Evolutionary conservation across 1,140 invertebrate species (phyloP).

Genomic region (Saccostrea glomerata): DNA sequence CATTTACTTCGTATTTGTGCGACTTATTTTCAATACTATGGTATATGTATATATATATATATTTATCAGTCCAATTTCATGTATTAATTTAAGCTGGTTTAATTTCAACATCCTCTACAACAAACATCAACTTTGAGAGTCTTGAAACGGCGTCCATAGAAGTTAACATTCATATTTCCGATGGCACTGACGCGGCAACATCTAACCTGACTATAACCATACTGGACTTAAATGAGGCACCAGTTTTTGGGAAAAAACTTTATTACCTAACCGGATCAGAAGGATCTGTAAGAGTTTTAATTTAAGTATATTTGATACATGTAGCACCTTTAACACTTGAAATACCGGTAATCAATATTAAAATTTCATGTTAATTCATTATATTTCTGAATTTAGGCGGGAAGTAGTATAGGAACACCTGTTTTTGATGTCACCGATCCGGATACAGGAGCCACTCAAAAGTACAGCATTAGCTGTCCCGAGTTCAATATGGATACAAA

Average conservation of each 20-base stretch:
- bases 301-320: not conserved
- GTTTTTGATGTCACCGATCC: conserved; percentile 45
- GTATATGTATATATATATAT: too few species aligned
- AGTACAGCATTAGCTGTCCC: conserved; percentile 39
- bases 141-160: not conserved
- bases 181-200: conserved; percentile 34
- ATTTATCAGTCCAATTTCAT: not conserved
- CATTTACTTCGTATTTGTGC: too few species aligned
- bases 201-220: conserved; percentile 40
- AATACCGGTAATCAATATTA: too few species aligned
- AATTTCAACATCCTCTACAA: conserved; percentile 32
- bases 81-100: conserved; percentile 15
- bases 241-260: conserved; percentile 26
- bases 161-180: conserved; percentile 38
- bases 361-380: too few species aligned
- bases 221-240: conserved; percentile 55
- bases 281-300: conserved; percentile 38
- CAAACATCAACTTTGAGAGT: conserved; percentile 43
- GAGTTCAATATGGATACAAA: conserved; percentile 29
- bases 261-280: conserved; percentile 46
- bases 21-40: too few species aligned
- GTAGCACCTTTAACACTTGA: too few species aligned
- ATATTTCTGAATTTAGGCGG: not conserved
- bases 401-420: conserved; percentile 36
- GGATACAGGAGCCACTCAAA: conserved; percentile 39